Conservation (phyloP, 2,888 invertebrate genomes). For the Cosmia pyralina region DNA sequence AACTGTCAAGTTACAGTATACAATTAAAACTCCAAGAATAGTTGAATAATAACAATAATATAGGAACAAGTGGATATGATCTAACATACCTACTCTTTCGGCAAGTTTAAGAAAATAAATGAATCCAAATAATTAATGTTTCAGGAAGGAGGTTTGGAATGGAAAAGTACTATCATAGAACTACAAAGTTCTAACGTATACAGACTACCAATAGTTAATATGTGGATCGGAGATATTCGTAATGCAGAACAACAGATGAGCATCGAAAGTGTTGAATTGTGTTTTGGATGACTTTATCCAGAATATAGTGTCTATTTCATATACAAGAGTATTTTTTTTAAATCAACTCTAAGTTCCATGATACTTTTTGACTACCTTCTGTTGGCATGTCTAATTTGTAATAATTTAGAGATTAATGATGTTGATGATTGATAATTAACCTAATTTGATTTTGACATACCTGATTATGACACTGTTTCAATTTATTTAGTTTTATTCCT, state of each 20-base stretch:
- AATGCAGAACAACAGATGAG: slow-evolving; percentile 53
- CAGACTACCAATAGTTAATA: slow-evolving; percentile 67
- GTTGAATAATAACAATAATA: too few species aligned
- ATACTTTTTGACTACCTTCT: too few species aligned
- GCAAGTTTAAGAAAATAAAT: background rate
- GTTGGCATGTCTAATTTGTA: too few species aligned
- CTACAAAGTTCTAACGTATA: slow-evolving; percentile 50
- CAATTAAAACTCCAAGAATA: too few species aligned
- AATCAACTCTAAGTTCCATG: too few species aligned
- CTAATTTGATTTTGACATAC: too few species aligned
- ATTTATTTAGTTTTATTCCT: too few species aligned
- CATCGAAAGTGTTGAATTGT: slow-evolving; percentile 66
- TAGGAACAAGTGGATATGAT: background rate
- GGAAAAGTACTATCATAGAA: slow-evolving; percentile 49
- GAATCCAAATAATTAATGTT: slow-evolving; percentile 15
- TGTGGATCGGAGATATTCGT: slow-evolving; percentile 64
- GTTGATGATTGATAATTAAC: too few species aligned
- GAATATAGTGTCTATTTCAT: background rate
- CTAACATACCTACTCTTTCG: too few species aligned
- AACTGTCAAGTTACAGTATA: too few species aligned
- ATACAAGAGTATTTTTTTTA: background rate
- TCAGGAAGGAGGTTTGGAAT: slow-evolving; percentile 42
- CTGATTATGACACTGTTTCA: too few species aligned
- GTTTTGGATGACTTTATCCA: slow-evolving; percentile 61
- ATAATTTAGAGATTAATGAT: too few species aligned